Conservation (phyloP, 2,888 invertebrate genomes). For the Coleophora deauratella region DNA sequence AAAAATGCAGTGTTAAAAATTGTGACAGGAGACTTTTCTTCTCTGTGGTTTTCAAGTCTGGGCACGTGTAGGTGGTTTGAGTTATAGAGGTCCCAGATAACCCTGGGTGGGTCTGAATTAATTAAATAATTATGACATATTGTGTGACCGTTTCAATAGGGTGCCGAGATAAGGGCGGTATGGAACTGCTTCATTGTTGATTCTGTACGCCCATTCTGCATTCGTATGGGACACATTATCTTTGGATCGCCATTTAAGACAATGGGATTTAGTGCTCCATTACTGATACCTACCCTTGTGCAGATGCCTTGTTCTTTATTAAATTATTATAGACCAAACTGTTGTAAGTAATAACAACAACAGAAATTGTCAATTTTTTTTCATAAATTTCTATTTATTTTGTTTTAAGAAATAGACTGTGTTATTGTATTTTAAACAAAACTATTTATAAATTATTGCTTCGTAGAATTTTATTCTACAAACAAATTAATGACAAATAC, state of each 20-base stretch:
- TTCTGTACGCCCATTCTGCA: constrained; percentile 33
- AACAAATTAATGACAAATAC: too few species aligned
- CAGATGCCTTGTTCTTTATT: too few species aligned
- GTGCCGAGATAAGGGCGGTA: constrained; percentile 47
- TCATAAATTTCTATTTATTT: too few species aligned
- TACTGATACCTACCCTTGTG: too few species aligned
- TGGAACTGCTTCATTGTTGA: constrained; percentile 36
- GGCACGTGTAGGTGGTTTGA: constrained; percentile 36
- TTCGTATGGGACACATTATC: constrained; percentile 1
- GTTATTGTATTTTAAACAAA: too few species aligned
- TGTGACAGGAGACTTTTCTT: not conserved
- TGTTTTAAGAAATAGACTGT: too few species aligned
- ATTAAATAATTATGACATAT: constrained; percentile 73
- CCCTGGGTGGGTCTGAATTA: constrained; percentile 56
- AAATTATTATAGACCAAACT: too few species aligned
- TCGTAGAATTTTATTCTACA: too few species aligned
- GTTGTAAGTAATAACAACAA: too few species aligned
- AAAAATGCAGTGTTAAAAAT: not conserved
- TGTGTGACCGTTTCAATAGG: constrained; percentile 62
- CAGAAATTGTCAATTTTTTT: too few species aligned
- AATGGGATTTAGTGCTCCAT: not conserved
- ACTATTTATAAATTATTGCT: too few species aligned
- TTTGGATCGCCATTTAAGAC: constrained; percentile 1
- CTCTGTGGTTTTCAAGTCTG: not conserved
- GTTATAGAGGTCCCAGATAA: constrained; percentile 55